Evolutionary conservation across 1,140 invertebrate genomes (phyloP).

Genomic region (Macrobrachium rosenbergii): DNA sequence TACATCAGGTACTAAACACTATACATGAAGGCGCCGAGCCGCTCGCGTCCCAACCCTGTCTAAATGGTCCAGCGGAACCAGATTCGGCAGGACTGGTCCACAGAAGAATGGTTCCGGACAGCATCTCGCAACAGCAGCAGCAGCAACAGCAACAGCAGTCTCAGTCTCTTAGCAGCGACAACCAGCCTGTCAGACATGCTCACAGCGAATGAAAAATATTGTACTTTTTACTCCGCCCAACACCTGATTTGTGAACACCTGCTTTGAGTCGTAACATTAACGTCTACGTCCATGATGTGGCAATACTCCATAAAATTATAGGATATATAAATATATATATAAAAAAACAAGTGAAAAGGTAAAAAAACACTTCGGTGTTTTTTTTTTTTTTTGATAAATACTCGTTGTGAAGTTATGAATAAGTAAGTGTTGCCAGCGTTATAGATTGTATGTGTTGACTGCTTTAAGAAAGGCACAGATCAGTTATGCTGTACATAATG

Average conservation of each 20-base stretch:
- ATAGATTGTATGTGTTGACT: too few species aligned
- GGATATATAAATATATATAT: not conserved
- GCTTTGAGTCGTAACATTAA: not conserved
- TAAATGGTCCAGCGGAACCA: conserved; percentile 18
- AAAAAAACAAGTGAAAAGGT: not conserved
- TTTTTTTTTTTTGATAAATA: too few species aligned
- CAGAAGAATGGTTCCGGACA: conserved; percentile 28
- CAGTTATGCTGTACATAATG: too few species aligned
- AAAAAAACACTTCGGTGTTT: too few species aligned
- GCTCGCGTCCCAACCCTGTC: conserved; percentile 4
- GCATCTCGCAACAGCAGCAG: too few species aligned
- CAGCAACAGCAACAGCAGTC: not conserved
- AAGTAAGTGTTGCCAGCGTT: too few species aligned
- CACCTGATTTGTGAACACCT: not conserved
- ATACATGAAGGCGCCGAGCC: conserved; percentile 57
- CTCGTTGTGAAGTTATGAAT: too few species aligned
- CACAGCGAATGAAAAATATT: conserved; percentile 36
- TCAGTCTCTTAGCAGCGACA: not conserved
- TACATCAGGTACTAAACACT: conserved; percentile 55
- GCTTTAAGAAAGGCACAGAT: too few species aligned
- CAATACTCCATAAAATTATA: not conserved
- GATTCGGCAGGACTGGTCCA: not conserved
- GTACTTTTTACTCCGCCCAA: not conserved
- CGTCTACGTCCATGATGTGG: not conserved
- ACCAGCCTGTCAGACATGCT: conserved; percentile 8